These are phyloP conservation scores for Chanos chanos DNA, from an alignment of 2,797 vertebrate species.

Conservation along the genomic window DNA sequence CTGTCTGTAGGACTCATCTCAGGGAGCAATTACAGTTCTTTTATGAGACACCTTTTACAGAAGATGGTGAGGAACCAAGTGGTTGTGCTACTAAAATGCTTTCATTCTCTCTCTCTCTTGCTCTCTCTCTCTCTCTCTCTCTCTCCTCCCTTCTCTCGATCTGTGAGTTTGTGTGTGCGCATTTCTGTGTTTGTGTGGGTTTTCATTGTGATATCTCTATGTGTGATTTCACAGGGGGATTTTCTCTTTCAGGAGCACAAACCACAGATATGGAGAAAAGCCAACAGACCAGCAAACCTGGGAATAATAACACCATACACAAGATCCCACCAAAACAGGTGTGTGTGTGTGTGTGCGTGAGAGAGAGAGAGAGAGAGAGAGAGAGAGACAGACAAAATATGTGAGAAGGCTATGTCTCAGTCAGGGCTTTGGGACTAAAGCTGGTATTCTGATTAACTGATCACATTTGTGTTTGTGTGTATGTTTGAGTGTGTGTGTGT, in stretches of 20 bases:
- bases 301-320: not conserved
- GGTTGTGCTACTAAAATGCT: not conserved
- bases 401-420: too few relatives aligned
- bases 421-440: too few relatives aligned
- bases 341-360: constrained; percentile 12
- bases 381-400: too few relatives aligned
- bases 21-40: not conserved
- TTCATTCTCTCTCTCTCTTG: too few relatives aligned
- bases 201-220: not conserved
- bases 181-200: not conserved
- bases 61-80: not conserved
- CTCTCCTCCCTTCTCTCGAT: not conserved
- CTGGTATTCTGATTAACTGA: too few relatives aligned
- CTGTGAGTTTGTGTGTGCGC: not conserved
- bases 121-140: not conserved
- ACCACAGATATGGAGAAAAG: constrained; percentile 25
- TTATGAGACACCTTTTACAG: not conserved
- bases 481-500: not conserved
- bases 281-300: not conserved
- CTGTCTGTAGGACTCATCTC: not conserved
- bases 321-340: constrained; percentile 25
- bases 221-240: constrained; percentile 5
- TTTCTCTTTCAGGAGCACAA: constrained; percentile 31
- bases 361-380: too few relatives aligned
- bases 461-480: not conserved